Evolutionary conservation across 2,797 vertebrate species (phyloP).

Genomic region (Okamejei kenojei): DNA sequence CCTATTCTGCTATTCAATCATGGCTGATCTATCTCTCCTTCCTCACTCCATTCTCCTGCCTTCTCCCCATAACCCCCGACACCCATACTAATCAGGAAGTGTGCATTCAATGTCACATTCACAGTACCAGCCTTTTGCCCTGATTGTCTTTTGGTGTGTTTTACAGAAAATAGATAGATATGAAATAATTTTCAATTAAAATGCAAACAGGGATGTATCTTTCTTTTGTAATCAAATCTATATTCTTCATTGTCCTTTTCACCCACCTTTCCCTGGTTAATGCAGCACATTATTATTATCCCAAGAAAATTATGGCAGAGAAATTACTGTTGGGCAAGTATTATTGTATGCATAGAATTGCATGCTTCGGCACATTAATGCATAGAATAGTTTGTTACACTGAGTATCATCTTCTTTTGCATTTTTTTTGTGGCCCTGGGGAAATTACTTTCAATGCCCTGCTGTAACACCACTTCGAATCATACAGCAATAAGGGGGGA

Average conservation of each 20-base stretch:
- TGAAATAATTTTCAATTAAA: not conserved
- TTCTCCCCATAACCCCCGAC: not conserved
- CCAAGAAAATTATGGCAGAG: no score
- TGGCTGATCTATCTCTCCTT: no score
- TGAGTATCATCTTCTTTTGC: not conserved
- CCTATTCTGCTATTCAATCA: no score
- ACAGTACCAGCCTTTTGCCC: not conserved
- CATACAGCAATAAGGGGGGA: not conserved
- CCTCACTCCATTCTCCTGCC: not conserved
- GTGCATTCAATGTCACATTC: not conserved
- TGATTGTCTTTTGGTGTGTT: not conserved
- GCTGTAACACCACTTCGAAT: not conserved
- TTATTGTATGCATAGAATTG: not conserved
- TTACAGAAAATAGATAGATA: not conserved
- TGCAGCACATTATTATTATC: not conserved
- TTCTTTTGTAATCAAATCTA: not conserved
- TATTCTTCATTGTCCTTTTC: not conserved
- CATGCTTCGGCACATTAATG: no score
- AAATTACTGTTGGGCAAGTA: not conserved
- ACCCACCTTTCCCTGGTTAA: not conserved
- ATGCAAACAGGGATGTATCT: not conserved
- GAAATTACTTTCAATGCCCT: not conserved
- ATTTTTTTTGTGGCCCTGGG: not conserved
- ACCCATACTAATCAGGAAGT: no score
- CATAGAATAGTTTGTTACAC: not conserved